Conservation (phyloP, 2,113 vertebrate genomes). For the Misgurnus mizolepis region DNA sequence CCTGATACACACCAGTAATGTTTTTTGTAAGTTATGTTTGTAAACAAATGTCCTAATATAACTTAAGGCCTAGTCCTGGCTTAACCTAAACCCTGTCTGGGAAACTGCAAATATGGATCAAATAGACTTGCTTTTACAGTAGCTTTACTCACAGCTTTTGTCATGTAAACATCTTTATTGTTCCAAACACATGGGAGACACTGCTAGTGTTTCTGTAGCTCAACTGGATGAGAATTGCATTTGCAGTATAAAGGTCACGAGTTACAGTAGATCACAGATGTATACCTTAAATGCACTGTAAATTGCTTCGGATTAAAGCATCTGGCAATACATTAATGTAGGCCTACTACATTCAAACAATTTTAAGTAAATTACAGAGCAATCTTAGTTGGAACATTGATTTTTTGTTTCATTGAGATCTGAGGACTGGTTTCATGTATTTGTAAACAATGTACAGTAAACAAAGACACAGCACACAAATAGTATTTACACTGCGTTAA, state of each 20-base stretch:
- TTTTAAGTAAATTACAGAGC: not conserved
- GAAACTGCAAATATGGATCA: not conserved
- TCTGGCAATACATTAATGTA: too few species aligned
- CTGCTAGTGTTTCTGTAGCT: too few species aligned
- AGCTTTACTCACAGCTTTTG: not conserved
- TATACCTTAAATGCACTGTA: too few species aligned
- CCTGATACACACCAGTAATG: too few species aligned
- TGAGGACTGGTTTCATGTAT: not conserved
- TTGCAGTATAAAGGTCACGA: too few species aligned
- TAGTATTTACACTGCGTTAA: conserved; percentile 51
- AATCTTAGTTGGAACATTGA: not conserved
- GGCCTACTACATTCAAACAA: not conserved
- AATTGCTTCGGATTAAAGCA: too few species aligned
- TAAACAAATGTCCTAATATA: too few species aligned
- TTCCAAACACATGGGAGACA: not conserved
- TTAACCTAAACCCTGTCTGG: too few species aligned
- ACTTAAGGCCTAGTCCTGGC: too few species aligned
- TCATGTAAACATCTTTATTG: not conserved
- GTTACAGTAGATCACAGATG: too few species aligned
- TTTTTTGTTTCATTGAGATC: not conserved
- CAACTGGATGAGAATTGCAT: too few species aligned
- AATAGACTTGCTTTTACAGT: not conserved
- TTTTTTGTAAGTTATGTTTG: too few species aligned
- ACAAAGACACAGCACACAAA: conserved; percentile 69
- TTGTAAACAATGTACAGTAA: conserved; percentile 44